A percentile compares a stretch with the other conserved stretches of the same genome.
Evolutionary conservation across 2,113 vertebrate genomes (phyloP).

Genomic region (Galemys pyrenaicus): DNA sequence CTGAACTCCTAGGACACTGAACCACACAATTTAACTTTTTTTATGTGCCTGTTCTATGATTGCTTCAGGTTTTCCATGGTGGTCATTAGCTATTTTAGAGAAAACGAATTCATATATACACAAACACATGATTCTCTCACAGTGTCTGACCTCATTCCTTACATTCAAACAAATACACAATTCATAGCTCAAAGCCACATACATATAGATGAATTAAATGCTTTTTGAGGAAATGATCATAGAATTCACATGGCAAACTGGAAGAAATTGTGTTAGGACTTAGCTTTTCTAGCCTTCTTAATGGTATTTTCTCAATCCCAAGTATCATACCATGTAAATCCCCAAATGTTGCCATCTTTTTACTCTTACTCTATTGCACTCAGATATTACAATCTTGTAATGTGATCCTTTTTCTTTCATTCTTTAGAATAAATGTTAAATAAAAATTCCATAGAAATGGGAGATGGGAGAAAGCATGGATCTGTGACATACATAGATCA

Average conservation of each 20-base stretch:
- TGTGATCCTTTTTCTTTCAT: neutral
- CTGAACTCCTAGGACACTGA: slow-evolving; percentile 48
- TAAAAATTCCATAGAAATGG: neutral
- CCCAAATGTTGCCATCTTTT: neutral
- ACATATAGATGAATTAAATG: neutral
- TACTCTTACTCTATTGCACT: neutral
- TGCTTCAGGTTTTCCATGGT: slow-evolving; percentile 17
- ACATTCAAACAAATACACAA: neutral
- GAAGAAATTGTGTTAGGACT: neutral
- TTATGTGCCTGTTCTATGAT: slow-evolving; percentile 41
- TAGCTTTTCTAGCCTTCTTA: neutral
- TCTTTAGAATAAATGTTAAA: neutral
- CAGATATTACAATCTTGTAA: neutral
- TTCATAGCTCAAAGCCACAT: neutral
- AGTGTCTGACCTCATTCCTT: neutral
- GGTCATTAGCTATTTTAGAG: neutral
- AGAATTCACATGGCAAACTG: neutral
- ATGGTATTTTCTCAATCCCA: neutral
- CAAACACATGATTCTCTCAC: neutral
- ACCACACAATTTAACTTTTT: slow-evolving; percentile 52
- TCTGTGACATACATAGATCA: neutral
- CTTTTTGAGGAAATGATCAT: neutral
- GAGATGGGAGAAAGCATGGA: neutral
- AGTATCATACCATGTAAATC: neutral
- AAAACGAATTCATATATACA: neutral